phyloP scores from a whole-genome alignment of 2,113 vertebrate genomes.

The Macaca mulatta region DNA sequence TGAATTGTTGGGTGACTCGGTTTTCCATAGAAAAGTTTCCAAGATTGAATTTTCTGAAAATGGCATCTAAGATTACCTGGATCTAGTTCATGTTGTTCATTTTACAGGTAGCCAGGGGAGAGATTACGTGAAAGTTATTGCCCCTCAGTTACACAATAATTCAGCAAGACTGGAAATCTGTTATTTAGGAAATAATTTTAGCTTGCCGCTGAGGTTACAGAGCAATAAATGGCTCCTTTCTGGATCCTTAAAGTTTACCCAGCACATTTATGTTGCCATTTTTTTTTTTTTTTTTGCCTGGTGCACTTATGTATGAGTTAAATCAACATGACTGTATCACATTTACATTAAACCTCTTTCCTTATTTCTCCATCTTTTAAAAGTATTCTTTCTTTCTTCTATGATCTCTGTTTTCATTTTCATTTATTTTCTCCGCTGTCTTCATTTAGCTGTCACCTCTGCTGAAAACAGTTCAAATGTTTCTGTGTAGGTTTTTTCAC shows the following conservation, averaged over 20 bases:
- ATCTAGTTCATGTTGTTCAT: constrained; percentile 72
- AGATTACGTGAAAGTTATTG: constrained; percentile 76
- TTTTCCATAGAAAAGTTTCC: constrained; percentile 65
- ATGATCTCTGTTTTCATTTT: constrained; percentile 62
- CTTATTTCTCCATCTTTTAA: constrained; percentile 69
- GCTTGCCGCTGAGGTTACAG: constrained; percentile 75
- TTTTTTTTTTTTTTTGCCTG: constrained; percentile 74
- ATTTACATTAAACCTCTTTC: constrained; percentile 64
- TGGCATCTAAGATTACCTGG: constrained; percentile 52
- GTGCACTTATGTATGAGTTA: constrained; percentile 72
- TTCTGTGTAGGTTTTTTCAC: constrained; percentile 34
- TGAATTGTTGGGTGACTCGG: not conserved
- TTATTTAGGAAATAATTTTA: constrained; percentile 86
- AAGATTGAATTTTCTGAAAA: constrained; percentile 67
- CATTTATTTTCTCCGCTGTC: constrained; percentile 10
- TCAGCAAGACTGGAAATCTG: constrained; percentile 81
- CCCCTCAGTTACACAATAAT: constrained; percentile 75
- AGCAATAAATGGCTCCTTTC: constrained; percentile 81
- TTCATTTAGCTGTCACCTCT: not conserved
- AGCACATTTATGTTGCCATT: constrained; percentile 79
- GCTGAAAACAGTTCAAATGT: constrained; percentile 3
- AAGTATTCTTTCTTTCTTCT: constrained; percentile 46
- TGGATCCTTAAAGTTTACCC: constrained; percentile 74
- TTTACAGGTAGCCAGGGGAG: constrained; percentile 81
- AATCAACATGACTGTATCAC: constrained; percentile 72